Conservation (phyloP, 2,113 vertebrate species). For the Gila orcuttii region DNA sequence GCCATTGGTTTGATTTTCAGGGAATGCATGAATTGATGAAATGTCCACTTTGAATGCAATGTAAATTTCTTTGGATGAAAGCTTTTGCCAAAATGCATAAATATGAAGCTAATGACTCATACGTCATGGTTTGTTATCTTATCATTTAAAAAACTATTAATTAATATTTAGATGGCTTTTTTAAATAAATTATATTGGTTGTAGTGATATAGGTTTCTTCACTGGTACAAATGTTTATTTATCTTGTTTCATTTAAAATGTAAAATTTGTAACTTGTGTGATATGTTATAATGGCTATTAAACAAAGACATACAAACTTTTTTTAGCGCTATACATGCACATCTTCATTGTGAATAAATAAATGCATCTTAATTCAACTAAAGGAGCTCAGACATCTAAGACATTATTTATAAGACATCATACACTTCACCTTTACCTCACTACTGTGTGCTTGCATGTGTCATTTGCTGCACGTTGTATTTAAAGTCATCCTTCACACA, state of each 20-base stretch:
- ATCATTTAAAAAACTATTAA: not conserved
- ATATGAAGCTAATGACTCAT: not conserved
- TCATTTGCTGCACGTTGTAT: not conserved
- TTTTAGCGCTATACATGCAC: not conserved
- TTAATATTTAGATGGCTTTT: not conserved
- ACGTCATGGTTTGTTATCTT: not conserved
- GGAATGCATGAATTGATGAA: not conserved
- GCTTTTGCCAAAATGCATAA: not conserved
- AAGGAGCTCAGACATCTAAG: not conserved
- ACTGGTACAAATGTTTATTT: too few species aligned
- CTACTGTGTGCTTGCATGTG: not conserved
- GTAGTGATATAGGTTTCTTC: not conserved
- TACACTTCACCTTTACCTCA: not conserved
- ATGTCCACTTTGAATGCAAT: not conserved
- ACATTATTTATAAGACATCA: constrained; percentile 2
- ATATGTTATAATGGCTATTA: not conserved
- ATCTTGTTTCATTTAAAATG: too few species aligned
- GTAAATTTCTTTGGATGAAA: not conserved
- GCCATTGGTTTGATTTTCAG: not conserved
- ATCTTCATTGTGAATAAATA: not conserved
- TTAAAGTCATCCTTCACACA: constrained; percentile 12
- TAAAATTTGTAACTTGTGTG: not conserved
- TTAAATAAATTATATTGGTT: not conserved
- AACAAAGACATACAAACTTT: not conserved
- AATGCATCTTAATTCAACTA: not conserved